Evolutionary conservation across 1,140 invertebrate genomes (phyloP).

Genomic region (Monomorium pharaonis): DNA sequence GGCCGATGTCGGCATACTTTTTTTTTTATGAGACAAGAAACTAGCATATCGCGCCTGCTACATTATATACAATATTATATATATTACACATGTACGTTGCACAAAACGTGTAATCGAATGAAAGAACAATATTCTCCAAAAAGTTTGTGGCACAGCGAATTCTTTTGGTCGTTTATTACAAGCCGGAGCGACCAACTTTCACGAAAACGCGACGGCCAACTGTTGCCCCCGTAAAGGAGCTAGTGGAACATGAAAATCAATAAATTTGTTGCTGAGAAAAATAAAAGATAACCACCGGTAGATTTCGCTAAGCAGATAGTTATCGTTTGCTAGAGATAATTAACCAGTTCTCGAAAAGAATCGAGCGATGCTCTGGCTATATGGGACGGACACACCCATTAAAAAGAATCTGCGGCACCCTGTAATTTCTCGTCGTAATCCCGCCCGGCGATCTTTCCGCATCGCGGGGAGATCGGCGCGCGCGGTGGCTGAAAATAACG

Average conservation of each 20-base stretch:
- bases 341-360: neutral
- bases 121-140: neutral
- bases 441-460: neutral
- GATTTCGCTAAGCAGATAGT: neutral
- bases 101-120: neutral
- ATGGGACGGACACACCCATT: constrained; percentile 16
- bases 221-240: neutral
- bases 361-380: neutral
- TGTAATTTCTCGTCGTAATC: constrained; percentile 14
- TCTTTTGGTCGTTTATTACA: neutral
- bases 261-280: neutral
- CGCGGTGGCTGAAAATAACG: constrained; percentile 72
- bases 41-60: neutral
- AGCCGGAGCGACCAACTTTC: neutral
- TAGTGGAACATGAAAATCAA: neutral
- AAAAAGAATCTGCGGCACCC: constrained; percentile 27
- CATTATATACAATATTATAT: neutral
- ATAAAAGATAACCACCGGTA: neutral
- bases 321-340: neutral
- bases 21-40: neutral
- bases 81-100: neutral
- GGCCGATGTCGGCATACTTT: constrained; percentile 6
- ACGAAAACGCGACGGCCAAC: neutral
- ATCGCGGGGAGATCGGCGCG: constrained; percentile 12
- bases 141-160: neutral